A percentile compares a stretch with the other conserved stretches of the same genome.
Evolutionary conservation across 2,888 invertebrate genomes (phyloP).

Genomic region (Apodemia zela): DNA sequence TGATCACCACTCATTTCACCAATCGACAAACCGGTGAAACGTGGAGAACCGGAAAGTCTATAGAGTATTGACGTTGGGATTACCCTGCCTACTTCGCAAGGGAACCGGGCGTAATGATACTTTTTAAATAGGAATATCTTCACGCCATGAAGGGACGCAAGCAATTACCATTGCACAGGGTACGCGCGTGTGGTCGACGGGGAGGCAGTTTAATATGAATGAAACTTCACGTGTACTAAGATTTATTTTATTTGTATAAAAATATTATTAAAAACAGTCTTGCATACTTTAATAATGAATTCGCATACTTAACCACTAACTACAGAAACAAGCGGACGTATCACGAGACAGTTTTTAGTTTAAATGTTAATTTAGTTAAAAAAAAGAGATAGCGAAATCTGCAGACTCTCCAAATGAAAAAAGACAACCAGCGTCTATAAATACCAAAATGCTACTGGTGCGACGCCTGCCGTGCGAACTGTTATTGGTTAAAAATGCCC

Average conservation of each 20-base stretch:
- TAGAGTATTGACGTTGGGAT: too few species aligned
- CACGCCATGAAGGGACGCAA: too few species aligned
- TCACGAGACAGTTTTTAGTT: neutral
- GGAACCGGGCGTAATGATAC: too few species aligned
- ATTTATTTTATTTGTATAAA: constrained; percentile 8
- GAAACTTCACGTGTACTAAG: neutral
- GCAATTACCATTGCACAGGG: neutral
- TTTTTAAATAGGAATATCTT: too few species aligned
- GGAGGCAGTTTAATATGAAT: neutral
- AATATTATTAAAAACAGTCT: constrained; percentile 11
- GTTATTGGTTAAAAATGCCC: neutral
- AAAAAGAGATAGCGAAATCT: neutral
- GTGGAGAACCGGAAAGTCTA: too few species aligned
- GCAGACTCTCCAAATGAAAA: neutral
- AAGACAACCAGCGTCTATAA: too few species aligned
- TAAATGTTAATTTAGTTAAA: neutral
- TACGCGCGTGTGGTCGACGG: neutral
- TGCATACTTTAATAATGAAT: neutral
- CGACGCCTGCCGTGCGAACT: neutral
- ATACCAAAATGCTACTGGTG: neutral
- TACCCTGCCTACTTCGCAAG: too few species aligned
- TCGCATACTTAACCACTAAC: neutral
- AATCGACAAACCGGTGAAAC: too few species aligned
- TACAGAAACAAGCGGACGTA: neutral
- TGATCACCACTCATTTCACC: too few species aligned